phyloP scores from a whole-genome alignment of 2,113 vertebrate genomes.

The Elephantulus edwardii region DNA sequence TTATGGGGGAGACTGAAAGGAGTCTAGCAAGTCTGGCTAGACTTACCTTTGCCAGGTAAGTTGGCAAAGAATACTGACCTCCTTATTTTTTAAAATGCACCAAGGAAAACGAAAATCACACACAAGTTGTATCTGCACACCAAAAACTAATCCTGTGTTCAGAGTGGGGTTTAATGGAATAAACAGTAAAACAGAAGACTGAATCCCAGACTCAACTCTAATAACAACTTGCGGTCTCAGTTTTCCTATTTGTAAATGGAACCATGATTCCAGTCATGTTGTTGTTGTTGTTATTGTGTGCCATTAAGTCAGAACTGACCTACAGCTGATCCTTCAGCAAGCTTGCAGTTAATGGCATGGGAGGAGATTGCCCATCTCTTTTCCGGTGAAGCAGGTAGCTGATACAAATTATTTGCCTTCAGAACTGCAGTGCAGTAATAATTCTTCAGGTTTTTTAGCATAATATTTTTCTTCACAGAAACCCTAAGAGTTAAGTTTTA shows the following conservation, averaged over 20 bases:
- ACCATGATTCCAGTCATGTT: background rate
- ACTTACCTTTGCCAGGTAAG: slow-evolving; percentile 38
- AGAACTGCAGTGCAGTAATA: background rate
- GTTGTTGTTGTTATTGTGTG: too few relatives aligned
- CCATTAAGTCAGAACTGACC: too few relatives aligned
- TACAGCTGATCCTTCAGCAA: too few relatives aligned
- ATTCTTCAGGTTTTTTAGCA: background rate
- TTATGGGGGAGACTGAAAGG: slow-evolving; percentile 35
- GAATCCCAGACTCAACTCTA: background rate
- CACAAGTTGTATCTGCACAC: background rate
- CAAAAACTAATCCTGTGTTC: background rate
- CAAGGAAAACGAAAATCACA: slow-evolving; percentile 45
- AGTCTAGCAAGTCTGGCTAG: slow-evolving; percentile 63
- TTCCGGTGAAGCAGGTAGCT: too few relatives aligned
- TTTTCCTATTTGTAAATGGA: background rate
- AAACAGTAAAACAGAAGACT: background rate
- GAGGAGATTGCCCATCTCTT: too few relatives aligned
- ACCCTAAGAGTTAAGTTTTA: background rate
- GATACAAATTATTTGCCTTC: slow-evolving; percentile 3
- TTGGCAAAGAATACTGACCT: slow-evolving; percentile 44
- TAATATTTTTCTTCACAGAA: background rate
- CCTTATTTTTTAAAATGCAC: slow-evolving; percentile 53
- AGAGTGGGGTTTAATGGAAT: slow-evolving; percentile 20
- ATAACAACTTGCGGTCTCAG: background rate
- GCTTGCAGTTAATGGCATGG: too few relatives aligned